Evolutionary conservation across 2,888 invertebrate genomes (phyloP).

Genomic region (Lapara coniferarum): DNA sequence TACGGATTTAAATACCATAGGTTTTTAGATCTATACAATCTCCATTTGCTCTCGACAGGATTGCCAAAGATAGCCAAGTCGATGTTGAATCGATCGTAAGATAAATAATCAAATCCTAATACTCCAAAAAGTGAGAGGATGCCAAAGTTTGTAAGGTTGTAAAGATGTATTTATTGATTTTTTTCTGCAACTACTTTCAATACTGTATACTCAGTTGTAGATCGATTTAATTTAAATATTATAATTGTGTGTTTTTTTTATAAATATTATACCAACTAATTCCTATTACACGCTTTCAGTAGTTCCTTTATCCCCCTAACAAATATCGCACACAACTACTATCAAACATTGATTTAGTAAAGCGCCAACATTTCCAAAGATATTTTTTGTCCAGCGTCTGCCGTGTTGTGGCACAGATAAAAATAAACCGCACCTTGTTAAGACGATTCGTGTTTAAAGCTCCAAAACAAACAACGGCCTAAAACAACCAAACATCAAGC

Average conservation of each 20-base stretch:
- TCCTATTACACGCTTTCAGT: not conserved
- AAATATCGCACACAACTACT: slow-evolving; percentile 11
- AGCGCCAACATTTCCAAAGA: slow-evolving; percentile 26
- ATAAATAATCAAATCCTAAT: no score
- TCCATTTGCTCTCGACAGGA: no score
- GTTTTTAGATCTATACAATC: no score
- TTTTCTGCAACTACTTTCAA: no score
- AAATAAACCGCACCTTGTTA: slow-evolving; percentile 76
- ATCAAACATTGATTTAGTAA: slow-evolving; percentile 21
- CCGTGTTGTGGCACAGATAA: slow-evolving; percentile 53
- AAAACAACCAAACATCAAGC: slow-evolving; percentile 79
- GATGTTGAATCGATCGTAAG: no score
- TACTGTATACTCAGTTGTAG: no score
- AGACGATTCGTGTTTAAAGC: slow-evolving; percentile 70
- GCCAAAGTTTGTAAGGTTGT: no score
- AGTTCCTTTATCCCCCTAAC: slow-evolving; percentile 3
- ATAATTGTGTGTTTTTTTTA: not conserved
- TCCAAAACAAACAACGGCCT: slow-evolving; percentile 72
- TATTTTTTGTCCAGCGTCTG: slow-evolving; percentile 37
- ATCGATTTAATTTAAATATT: no score
- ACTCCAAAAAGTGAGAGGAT: no score
- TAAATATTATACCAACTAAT: not conserved
- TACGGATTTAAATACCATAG: no score
- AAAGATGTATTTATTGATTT: no score
- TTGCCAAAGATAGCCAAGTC: no score